A percentile compares a stretch with the other conserved stretches of the same genome.
phyloP scores from a whole-genome alignment of 2,888 invertebrate species.

The Epinotia demarniana region DNA sequence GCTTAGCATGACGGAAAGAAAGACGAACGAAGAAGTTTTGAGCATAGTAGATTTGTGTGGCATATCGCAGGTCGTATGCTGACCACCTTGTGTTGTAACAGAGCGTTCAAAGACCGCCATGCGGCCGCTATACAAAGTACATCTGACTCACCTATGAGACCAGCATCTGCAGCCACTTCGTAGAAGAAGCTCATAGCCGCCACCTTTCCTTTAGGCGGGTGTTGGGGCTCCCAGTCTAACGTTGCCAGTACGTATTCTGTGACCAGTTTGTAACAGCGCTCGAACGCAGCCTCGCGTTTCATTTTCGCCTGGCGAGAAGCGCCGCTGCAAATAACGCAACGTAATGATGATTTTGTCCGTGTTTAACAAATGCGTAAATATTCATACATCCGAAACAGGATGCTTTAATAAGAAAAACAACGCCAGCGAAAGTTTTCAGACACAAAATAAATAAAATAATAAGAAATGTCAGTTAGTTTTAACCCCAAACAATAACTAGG shows the following conservation, averaged over 20 bases:
- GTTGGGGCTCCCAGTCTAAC: constrained; percentile 83
- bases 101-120: background rate
- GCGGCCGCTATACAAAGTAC: background rate
- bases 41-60: no score
- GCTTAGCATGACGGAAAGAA: no score
- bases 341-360: background rate
- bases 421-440: no score
- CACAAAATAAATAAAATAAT: no score
- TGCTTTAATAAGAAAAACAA: no score
- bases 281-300: constrained; percentile 63
- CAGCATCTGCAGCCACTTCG: constrained; percentile 95
- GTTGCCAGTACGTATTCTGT: constrained; percentile 71
- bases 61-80: no score
- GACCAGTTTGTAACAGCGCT: constrained; percentile 62
- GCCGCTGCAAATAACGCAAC: constrained; percentile 60
- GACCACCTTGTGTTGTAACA: background rate
- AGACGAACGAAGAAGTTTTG: no score
- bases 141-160: constrained; percentile 86
- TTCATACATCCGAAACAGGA: no score
- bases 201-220: constrained; percentile 85
- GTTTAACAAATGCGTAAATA: background rate
- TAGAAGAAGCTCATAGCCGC: constrained; percentile 97
- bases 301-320: constrained; percentile 53
- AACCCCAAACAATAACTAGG: no score
- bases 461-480: no score